Base-by-base conservation (phyloP, 2,888 invertebrate genomes). In the Agapostemon virescens region DNA sequence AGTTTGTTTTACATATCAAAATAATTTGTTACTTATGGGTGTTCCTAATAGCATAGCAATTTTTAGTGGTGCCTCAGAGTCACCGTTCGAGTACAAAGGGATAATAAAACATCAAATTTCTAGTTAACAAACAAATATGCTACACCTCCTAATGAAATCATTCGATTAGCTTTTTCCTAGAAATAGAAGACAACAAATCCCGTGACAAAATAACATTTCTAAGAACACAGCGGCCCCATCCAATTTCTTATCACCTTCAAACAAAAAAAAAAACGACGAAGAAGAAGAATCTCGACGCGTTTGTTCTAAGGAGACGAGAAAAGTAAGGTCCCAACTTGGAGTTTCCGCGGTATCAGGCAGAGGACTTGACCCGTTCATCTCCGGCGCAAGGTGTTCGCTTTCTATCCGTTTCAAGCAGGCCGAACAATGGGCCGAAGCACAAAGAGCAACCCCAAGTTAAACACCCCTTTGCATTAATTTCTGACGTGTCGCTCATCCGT, bases 391-490 rank as follows among this genome's bases (percentile, higher is more conserved):
- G 75, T 80, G 83, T 79, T 85, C 77, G 64, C 73, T 75, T 68
- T 52, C 70, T 74, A 74, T 85, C 83, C 74, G 63, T 86, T 84
- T 75, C 79, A 81, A 71, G 73, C 36, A 20, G 71, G 55, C 75
- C 72, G 84, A 84, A 85, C 84, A 85, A 84, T 84, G 72, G 74
- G 40, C 52, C 73, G 64, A 36, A 38, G 30, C 58, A 74, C 84
- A 80, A 81, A 81, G 79, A 68, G 79, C 79, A 78, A 77, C 75
- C 79, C 69, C 76, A 68, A 77, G 74, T 61, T 77, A 83, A 84
- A 76, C 79, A 78, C 68, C 74, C 79, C 81, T 77, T 76, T 81
- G 81, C 86, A 83, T 81, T 86, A 77, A 83, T 86, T 83, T 75
- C 84, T 73, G 79, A 77, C 84, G 58, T 63, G 72, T 78, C 77